Evolutionary conservation across 2,113 vertebrate genomes (phyloP).

Genomic region (Zosterops pallidus): DNA sequence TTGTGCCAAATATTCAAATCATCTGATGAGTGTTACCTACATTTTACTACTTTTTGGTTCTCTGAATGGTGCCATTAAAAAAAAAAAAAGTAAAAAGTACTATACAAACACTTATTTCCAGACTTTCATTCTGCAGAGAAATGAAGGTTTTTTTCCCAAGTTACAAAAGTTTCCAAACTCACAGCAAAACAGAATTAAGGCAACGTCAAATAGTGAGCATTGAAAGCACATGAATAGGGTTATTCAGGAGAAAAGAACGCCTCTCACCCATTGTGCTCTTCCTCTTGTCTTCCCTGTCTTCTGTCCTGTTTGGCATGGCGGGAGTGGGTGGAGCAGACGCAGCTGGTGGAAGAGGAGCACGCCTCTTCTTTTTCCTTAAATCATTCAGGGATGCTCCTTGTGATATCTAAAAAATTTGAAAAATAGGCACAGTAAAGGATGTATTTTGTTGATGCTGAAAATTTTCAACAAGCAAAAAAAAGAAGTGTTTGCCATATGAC

Average conservation of each 20-base stretch:
- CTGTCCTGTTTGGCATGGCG: conserved; percentile 74
- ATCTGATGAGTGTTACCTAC: too few species aligned
- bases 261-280: conserved; percentile 87
- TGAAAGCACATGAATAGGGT: conserved; percentile 1
- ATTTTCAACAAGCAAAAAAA: not conserved
- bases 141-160: not conserved
- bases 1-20: not conserved
- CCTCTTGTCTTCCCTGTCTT: conserved; percentile 85
- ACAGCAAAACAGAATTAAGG: not conserved
- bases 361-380: conserved; percentile 87
- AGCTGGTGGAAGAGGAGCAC: conserved; percentile 84
- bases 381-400: conserved; percentile 73
- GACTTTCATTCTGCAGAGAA: conserved; percentile 51
- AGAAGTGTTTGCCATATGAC: not conserved
- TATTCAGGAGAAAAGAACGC: not conserved
- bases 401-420: conserved; percentile 71
- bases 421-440: not conserved
- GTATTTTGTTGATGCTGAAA: not conserved
- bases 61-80: not conserved
- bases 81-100: not conserved
- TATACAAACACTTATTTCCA: conserved; percentile 4
- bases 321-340: conserved; percentile 72
- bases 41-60: not conserved
- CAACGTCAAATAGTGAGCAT: not conserved
- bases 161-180: not conserved